Evolutionary conservation across 2,113 vertebrate genomes (phyloP).

Genomic region (Oryzias woworae): DNA sequence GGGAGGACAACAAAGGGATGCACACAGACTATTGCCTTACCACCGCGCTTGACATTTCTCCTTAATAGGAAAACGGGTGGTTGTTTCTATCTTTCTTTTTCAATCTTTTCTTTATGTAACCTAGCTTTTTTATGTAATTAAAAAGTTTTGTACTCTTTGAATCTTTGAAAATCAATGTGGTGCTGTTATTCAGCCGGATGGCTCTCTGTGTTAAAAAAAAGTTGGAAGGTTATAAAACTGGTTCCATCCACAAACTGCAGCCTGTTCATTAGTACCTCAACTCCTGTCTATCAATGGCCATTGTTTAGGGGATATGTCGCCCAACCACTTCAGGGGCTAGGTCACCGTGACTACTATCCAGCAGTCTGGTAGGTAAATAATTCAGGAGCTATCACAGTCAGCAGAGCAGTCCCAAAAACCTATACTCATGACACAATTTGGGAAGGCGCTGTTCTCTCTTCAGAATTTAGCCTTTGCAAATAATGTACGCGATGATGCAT

Average conservation of each 20-base stretch:
- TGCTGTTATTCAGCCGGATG: constrained; percentile 38
- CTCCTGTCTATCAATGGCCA: constrained; percentile 59
- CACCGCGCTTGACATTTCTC: constrained; percentile 82
- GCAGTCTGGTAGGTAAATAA: constrained; percentile 74
- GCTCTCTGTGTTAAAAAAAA: constrained; percentile 39
- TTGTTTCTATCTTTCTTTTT: constrained; percentile 74
- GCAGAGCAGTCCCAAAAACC: constrained; percentile 67
- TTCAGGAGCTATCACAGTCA: constrained; percentile 76
- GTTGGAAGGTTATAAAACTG: constrained; percentile 48
- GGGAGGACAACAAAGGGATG: constrained; percentile 87
- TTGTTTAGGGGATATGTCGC: constrained; percentile 61
- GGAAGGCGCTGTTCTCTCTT: constrained; percentile 57
- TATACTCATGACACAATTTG: constrained; percentile 59
- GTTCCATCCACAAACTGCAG: constrained; percentile 28
- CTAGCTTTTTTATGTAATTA: constrained; percentile 71
- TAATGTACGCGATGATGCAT: constrained; percentile 65
- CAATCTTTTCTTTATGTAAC: constrained; percentile 66
- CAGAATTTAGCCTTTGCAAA: constrained; percentile 68
- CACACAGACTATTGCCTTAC: constrained; percentile 74
- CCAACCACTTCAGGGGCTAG: constrained; percentile 61
- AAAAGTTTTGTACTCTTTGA: constrained; percentile 75
- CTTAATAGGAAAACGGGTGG: constrained; percentile 81
- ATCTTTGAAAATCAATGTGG: constrained; percentile 58
- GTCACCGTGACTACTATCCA: constrained; percentile 68
- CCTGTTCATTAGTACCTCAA: constrained; percentile 58